These are phyloP conservation scores for Raja brachyura DNA, from an alignment of 2,113 vertebrate genomes.

Conservation along the genomic window DNA sequence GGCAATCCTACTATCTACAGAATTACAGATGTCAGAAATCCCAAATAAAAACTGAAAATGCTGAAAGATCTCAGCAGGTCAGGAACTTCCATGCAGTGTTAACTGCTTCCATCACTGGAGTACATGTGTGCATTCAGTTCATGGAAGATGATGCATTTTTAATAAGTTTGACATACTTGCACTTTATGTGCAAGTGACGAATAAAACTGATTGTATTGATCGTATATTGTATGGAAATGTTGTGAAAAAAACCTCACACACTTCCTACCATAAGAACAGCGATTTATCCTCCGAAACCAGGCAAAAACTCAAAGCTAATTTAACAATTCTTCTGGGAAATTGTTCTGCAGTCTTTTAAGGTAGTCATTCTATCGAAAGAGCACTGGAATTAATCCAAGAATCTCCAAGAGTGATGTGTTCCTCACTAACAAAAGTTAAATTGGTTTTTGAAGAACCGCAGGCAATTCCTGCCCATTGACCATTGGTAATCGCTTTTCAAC, in stretches of 20 bases:
- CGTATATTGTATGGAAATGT: too few relatives aligned
- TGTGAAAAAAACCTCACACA: not conserved
- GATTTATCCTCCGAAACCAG: not conserved
- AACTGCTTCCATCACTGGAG: too few relatives aligned
- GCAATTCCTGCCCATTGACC: not conserved
- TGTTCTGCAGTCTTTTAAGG: not conserved
- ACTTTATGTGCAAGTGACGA: too few relatives aligned
- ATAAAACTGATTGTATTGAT: too few relatives aligned
- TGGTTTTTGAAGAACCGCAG: not conserved
- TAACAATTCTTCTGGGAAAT: not conserved
- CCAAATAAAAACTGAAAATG: too few relatives aligned
- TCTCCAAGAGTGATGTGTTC: not conserved
- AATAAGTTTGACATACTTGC: not conserved
- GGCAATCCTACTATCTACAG: too few relatives aligned
- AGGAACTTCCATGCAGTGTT: too few relatives aligned
- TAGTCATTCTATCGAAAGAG: not conserved
- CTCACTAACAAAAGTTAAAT: not conserved
- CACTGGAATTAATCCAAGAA: not conserved
- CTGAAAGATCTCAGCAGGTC: too few relatives aligned
- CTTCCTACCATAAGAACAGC: not conserved
- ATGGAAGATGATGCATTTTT: not conserved
- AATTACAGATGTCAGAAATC: too few relatives aligned
- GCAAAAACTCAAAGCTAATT: not conserved
- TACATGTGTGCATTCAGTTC: not conserved
- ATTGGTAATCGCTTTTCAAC: not conserved